Conservation (phyloP, 35 echinoderm and acorn worm genomes). For the Heliocidaris erythrogramma region DNA sequence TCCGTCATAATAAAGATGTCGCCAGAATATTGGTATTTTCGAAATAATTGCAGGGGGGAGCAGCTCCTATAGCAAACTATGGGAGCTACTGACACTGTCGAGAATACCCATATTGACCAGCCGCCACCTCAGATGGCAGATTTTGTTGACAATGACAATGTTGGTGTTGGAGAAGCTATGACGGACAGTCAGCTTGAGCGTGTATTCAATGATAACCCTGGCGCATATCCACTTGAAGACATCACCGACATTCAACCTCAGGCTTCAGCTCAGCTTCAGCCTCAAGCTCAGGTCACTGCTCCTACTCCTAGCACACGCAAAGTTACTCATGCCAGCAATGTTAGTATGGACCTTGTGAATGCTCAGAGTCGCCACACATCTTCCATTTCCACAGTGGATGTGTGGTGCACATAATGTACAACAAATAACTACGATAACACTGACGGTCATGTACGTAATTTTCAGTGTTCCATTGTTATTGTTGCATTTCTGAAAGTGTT, state of each 20-base stretch:
- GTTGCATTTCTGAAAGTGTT: neutral
- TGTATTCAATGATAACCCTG: constrained; percentile 19
- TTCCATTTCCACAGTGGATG: too few relatives aligned
- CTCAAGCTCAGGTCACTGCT: neutral
- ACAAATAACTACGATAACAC: neutral
- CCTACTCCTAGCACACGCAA: neutral
- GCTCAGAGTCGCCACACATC: constrained; percentile 7
- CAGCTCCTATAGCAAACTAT: too few relatives aligned
- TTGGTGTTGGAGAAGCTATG: neutral
- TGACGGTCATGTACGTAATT: neutral
- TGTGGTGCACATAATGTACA: neutral
- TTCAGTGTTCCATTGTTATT: neutral
- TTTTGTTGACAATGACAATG: neutral
- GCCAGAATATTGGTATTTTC: too few relatives aligned
- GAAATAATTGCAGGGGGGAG: too few relatives aligned
- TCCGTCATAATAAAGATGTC: too few relatives aligned
- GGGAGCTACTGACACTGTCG: neutral
- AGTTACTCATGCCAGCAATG: neutral
- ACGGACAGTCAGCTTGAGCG: neutral
- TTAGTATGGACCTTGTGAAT: neutral
- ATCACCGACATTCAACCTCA: neutral
- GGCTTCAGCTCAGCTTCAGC: neutral
- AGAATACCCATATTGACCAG: neutral
- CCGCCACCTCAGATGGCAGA: neutral
- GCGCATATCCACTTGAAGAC: constrained; percentile 6